Evolutionary conservation across 2,797 vertebrate species (phyloP), one percentile per base, ranked within the genome.

Genomic region (Poecilia gillii): DNA sequence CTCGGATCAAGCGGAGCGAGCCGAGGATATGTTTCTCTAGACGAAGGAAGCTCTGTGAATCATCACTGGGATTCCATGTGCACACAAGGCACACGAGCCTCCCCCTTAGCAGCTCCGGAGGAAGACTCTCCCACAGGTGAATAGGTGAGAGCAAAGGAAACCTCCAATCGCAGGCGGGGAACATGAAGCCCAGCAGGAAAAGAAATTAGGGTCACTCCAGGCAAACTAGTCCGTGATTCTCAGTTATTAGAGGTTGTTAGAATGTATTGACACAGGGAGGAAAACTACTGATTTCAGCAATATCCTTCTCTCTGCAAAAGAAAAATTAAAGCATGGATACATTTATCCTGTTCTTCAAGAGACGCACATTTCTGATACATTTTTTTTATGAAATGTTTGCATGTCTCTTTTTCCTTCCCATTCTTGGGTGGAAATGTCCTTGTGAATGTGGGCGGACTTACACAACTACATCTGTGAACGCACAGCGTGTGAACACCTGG

Each of bases 361-460:
- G 41, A 41, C 36, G 23, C 46, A 45, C 66, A 49, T 77, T 33
- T 33, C 31, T 33, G 31, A 33, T 33, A 33, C 31, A 33, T 31
- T 31, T 31, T 33, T 33, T 33, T 33, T 33, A 33, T 33, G 31
- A 33, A 33, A 33, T 33, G 31, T 33, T 33, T 33, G 12, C 57
- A 51, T 46, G 13, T 43, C 23, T 43, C 23, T 25, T 25, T 41
- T 28, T 57, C 73, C 16, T 87, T 84, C 86, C 88, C 89, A 84
- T 87, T 87, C 89, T 64, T 87, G 90, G 88, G 87, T 88, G 84
- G 91, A 87, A 93, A 93, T 90, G 90, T 91, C 89, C 84, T 85
- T 80, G 83, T 90, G 89, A 93, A 88, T 66, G 78, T 62, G 80
- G 13, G 33, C 75, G 83, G 82, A 83, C 86, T 80, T 79, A 36